A percentile compares a stretch with the other conserved stretches of the same genome.
These are phyloP conservation scores for Phrynosoma platyrhinos DNA, from an alignment of 2,113 vertebrate species.

Conservation along the genomic window DNA sequence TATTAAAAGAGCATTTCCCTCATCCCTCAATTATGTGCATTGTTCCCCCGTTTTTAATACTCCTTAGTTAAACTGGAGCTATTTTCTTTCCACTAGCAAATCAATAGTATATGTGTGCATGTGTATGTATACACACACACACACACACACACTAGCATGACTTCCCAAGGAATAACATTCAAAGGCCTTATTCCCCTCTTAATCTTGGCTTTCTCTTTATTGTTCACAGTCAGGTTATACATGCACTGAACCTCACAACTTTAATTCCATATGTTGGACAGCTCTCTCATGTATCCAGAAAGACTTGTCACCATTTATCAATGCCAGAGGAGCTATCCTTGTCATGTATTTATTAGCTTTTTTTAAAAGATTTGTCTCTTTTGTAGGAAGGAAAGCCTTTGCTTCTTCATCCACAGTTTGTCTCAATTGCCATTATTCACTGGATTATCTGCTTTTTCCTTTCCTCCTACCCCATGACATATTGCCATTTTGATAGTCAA, in stretches of 20 bases:
- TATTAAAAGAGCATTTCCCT: constrained; percentile 33
- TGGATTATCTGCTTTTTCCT: constrained; percentile 17
- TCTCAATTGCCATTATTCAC: constrained; percentile 38
- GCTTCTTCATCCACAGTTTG: constrained; percentile 51
- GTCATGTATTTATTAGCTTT: constrained; percentile 58
- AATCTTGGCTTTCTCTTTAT: constrained; percentile 21
- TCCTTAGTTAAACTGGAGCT: not conserved
- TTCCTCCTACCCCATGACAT: not conserved
- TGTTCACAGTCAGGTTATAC: constrained; percentile 53
- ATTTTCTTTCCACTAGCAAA: constrained; percentile 26
- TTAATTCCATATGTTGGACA: constrained; percentile 35
- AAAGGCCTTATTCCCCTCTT: constrained; percentile 42
- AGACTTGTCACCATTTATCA: constrained; percentile 49
- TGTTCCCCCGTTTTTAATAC: constrained; percentile 27
- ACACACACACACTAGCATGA: not conserved
- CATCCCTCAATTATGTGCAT: constrained; percentile 44
- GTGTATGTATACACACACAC: not conserved
- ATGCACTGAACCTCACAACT: constrained; percentile 18
- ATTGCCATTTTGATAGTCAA: constrained; percentile 39
- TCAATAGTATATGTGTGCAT: not conserved
- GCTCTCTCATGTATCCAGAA: constrained; percentile 31
- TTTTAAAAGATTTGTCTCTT: constrained; percentile 48
- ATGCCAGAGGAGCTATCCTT: constrained; percentile 41
- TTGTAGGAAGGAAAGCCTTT: constrained; percentile 30
- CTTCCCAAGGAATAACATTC: constrained; percentile 8